Conservation (phyloP, 2,888 invertebrate species). For the Cryptus viduatorius region DNA sequence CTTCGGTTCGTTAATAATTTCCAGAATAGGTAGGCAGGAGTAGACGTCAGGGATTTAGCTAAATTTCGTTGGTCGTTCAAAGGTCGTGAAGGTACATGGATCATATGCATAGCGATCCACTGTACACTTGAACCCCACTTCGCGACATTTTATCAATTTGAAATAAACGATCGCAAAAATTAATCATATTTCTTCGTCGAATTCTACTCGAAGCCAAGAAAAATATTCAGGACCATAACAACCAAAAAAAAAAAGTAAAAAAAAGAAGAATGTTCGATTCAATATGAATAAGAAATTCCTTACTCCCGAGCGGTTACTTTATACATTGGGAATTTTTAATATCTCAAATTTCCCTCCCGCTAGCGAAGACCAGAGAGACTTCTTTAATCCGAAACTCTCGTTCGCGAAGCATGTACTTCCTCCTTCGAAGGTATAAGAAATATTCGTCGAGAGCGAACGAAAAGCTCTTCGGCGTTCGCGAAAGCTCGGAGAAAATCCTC, state of each 20-base stretch:
- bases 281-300: not conserved
- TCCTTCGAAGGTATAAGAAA: not conserved
- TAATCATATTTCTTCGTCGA: not conserved
- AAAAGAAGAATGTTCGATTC: not conserved
- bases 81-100: not conserved
- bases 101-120: not conserved
- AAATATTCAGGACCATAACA: not conserved
- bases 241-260: not conserved
- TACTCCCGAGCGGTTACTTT: not conserved
- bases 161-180: not conserved
- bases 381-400: not conserved
- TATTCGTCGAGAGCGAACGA: not conserved
- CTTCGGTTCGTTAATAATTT: slow-evolving; percentile 9
- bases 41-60: slow-evolving; percentile 1
- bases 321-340: not conserved
- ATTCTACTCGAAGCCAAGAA: not conserved
- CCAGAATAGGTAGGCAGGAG: not conserved
- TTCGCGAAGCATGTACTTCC: too few species aligned
- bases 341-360: not conserved
- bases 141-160: not conserved
- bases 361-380: not conserved
- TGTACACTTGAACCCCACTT: not conserved
- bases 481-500: not conserved
- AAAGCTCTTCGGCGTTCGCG: too few species aligned
- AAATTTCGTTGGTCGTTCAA: not conserved